phyloP scores from a whole-genome alignment of 1,140 invertebrate genomes.

The Gryllus bimaculatus region DNA sequence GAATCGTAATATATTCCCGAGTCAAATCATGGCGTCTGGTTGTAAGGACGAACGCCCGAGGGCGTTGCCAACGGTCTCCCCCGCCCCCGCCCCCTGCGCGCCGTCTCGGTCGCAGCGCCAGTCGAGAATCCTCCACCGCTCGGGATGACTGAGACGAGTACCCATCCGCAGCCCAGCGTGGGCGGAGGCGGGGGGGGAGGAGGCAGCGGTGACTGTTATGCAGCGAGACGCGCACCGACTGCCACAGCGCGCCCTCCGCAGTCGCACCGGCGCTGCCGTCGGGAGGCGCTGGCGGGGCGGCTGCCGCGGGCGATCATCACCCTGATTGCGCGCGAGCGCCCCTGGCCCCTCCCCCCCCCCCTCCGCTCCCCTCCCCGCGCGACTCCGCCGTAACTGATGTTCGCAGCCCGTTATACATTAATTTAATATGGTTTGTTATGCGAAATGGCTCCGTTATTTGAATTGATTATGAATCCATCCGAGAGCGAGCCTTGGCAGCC shows the following conservation, averaged over 20 bases:
- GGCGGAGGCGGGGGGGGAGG: too few relatives aligned
- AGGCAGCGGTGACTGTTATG: background rate
- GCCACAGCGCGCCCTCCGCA: too few relatives aligned
- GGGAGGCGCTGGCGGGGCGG: too few relatives aligned
- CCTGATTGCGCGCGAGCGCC: background rate
- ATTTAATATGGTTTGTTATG: constrained; percentile 1
- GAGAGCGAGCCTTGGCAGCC: background rate
- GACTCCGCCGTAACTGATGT: background rate
- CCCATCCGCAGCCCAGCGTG: background rate
- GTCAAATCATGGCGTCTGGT: too few relatives aligned
- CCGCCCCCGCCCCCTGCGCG: too few relatives aligned
- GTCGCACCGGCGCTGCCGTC: background rate
- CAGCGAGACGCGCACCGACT: background rate
- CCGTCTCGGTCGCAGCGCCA: background rate
- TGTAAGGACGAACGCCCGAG: too few relatives aligned
- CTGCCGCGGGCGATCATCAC: background rate
- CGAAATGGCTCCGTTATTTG: background rate
- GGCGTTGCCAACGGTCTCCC: too few relatives aligned
- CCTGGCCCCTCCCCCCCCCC: background rate
- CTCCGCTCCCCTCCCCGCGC: too few relatives aligned
- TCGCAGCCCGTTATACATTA: background rate
- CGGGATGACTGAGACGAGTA: background rate
- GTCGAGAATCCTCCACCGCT: background rate
- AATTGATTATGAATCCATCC: background rate
- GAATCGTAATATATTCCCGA: too few relatives aligned